These are phyloP conservation scores for Sebastes trivittatus DNA, from an alignment of 2,797 vertebrate species.

Conservation along the genomic window DNA sequence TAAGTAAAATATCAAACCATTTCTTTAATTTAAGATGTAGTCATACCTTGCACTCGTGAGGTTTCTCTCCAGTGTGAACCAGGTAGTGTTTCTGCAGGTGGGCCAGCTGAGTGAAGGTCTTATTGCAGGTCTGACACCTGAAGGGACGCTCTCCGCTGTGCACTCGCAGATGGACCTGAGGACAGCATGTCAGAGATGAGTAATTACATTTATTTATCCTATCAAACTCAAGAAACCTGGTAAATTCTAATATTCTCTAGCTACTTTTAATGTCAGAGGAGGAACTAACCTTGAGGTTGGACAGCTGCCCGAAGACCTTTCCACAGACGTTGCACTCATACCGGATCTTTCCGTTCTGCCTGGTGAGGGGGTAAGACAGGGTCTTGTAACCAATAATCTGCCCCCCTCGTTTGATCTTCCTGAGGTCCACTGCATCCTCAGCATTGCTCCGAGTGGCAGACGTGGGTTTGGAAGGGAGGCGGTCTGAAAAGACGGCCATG, in stretches of 20 bases:
- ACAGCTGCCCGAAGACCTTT: conserved; percentile 96
- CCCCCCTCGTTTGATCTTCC: conserved; percentile 79
- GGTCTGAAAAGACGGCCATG: conserved; percentile 65
- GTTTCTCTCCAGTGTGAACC: conserved; percentile 98
- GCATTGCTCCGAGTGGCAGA: conserved; percentile 82
- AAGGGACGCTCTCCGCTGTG: conserved; percentile 98
- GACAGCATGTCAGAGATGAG: not conserved
- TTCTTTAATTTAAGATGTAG: not conserved
- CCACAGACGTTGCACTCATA: conserved; percentile 95
- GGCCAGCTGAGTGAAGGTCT: conserved; percentile 96
- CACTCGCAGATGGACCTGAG: conserved; percentile 94
- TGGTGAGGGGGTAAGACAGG: conserved; percentile 92
- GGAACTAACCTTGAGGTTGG: conserved; percentile 92
- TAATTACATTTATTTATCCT: not conserved
- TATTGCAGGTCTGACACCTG: conserved; percentile 94
- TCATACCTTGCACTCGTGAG: conserved; percentile 94
- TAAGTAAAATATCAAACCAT: not conserved
- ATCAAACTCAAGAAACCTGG: not conserved
- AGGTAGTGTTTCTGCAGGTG: conserved; percentile 99
- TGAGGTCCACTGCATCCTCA: conserved; percentile 59
- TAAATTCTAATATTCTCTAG: not conserved
- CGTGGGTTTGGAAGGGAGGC: conserved; percentile 78
- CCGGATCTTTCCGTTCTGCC: conserved; percentile 95
- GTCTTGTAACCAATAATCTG: conserved; percentile 90
- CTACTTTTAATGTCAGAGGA: not conserved